Evolutionary conservation across 2,888 invertebrate genomes (phyloP).

Genomic region (Caenorhabditis sinica): DNA sequence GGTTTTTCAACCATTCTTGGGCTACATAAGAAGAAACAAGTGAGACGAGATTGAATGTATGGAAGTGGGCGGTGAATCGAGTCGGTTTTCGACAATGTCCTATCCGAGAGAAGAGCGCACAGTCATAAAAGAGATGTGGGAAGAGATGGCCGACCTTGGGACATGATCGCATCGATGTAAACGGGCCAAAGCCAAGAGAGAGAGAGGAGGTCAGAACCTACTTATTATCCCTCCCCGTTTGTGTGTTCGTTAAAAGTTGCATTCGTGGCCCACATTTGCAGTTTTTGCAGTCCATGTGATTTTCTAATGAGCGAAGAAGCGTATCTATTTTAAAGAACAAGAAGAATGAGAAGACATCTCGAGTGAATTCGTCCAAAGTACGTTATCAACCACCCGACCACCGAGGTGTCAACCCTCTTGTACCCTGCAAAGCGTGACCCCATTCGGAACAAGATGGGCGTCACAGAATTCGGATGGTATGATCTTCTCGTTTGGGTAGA

Average conservation of each 20-base stretch:
- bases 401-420: constrained; percentile 24
- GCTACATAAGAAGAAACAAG: constrained; percentile 34
- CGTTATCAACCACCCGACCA: constrained; percentile 12
- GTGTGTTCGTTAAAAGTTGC: constrained; percentile 38
- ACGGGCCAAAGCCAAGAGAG: constrained; percentile 29
- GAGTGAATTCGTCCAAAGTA: constrained; percentile 10
- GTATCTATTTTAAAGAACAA: constrained; percentile 20
- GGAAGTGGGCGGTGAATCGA: constrained; percentile 41
- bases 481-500: neutral
- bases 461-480: constrained; percentile 15
- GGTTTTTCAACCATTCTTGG: constrained; percentile 18
- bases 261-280: constrained; percentile 38
- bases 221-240: constrained; percentile 29
- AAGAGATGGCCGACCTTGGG: constrained; percentile 53
- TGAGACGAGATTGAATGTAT: constrained; percentile 35
- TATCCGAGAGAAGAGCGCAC: constrained; percentile 52
- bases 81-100: constrained; percentile 46
- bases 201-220: constrained; percentile 58
- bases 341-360: neutral
- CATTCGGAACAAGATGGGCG: constrained; percentile 12
- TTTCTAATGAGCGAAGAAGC: constrained; percentile 11
- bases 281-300: constrained; percentile 42
- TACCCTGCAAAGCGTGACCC: constrained; percentile 23
- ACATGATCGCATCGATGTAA: constrained; percentile 54
- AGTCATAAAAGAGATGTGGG: constrained; percentile 42